Evolutionary conservation across 1,140 invertebrate species (phyloP).

Genomic region (Hyles euphorbiae): DNA sequence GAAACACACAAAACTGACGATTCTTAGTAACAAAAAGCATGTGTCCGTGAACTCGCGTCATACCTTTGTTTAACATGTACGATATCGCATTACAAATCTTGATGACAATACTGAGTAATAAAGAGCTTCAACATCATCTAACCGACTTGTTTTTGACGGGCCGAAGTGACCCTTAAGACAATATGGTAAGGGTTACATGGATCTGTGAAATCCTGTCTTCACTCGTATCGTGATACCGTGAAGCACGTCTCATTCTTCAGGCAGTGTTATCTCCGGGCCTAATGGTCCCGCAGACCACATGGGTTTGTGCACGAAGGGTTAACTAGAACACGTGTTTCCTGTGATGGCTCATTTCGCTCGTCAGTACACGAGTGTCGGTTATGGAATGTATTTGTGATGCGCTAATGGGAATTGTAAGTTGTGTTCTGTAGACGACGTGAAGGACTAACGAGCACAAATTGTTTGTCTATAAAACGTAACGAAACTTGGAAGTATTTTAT

Average conservation of each 20-base stretch:
- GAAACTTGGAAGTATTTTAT: too few species aligned
- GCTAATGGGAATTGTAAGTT: too few species aligned
- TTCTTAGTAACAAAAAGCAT: too few species aligned
- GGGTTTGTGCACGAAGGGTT: constrained; percentile 39
- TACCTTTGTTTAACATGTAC: constrained; percentile 43
- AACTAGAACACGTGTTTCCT: constrained; percentile 20
- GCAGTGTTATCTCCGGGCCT: constrained; percentile 37
- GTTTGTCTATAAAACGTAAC: too few species aligned
- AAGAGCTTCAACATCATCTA: constrained; percentile 32
- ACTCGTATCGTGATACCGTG: constrained; percentile 53
- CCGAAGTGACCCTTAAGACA: background rate
- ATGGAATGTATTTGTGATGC: too few species aligned
- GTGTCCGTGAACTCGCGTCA: constrained; percentile 36
- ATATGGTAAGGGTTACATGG: constrained; percentile 21
- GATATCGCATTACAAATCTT: constrained; percentile 47
- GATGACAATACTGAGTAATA: constrained; percentile 56
- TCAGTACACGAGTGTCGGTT: too few species aligned
- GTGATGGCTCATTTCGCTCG: too few species aligned
- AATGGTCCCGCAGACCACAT: constrained; percentile 53
- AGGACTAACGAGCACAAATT: too few species aligned
- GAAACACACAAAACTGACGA: too few species aligned
- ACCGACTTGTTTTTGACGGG: constrained; percentile 1
- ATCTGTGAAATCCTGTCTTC: constrained; percentile 39
- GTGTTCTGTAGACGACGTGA: too few species aligned
- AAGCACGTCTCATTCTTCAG: constrained; percentile 49